These are phyloP conservation scores for Pyrocoelia pectoralis DNA, from an alignment of 2,888 invertebrate species.

Conservation along the genomic window DNA sequence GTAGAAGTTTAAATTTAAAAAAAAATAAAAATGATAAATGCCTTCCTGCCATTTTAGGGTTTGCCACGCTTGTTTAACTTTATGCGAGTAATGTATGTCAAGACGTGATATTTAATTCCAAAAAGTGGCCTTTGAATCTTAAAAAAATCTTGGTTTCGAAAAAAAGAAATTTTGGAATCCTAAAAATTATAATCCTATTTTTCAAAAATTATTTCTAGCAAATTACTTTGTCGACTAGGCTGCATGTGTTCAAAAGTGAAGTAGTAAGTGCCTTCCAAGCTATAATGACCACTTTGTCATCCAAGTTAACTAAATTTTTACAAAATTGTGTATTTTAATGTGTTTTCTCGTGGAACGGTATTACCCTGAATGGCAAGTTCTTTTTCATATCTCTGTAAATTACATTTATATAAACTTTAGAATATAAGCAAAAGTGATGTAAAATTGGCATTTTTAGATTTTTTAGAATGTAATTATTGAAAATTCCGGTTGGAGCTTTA, in stretches of 20 bases:
- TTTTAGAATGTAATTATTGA: constrained; percentile 51
- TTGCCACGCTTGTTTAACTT: constrained; percentile 62
- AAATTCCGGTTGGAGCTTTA: constrained; percentile 60
- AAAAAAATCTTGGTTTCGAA: constrained; percentile 47
- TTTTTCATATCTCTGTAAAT: constrained; percentile 61
- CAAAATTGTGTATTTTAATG: constrained; percentile 58
- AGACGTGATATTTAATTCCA: constrained; percentile 59
- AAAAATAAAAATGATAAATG: constrained; percentile 64
- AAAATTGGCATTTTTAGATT: constrained; percentile 56
- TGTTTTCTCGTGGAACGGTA: constrained; percentile 66
- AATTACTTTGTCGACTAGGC: constrained; percentile 66
- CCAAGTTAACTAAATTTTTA: constrained; percentile 56
- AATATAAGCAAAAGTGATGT: constrained; percentile 56
- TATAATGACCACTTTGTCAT: constrained; percentile 66
- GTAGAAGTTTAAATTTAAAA: constrained; percentile 60
- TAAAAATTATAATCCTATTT: constrained; percentile 33
- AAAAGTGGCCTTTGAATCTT: constrained; percentile 60
- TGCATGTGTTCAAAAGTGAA: constrained; percentile 77
- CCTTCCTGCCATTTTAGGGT: constrained; percentile 72
- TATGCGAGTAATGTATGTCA: constrained; percentile 51
- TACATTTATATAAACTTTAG: constrained; percentile 51
- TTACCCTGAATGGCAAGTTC: constrained; percentile 79
- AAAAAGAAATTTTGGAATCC: constrained; percentile 48
- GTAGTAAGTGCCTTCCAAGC: constrained; percentile 86
- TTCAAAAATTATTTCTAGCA: constrained; percentile 25